These are phyloP conservation scores for Serrognathus titanus DNA, from an alignment of 2,888 invertebrate genomes.

Conservation along the genomic window DNA sequence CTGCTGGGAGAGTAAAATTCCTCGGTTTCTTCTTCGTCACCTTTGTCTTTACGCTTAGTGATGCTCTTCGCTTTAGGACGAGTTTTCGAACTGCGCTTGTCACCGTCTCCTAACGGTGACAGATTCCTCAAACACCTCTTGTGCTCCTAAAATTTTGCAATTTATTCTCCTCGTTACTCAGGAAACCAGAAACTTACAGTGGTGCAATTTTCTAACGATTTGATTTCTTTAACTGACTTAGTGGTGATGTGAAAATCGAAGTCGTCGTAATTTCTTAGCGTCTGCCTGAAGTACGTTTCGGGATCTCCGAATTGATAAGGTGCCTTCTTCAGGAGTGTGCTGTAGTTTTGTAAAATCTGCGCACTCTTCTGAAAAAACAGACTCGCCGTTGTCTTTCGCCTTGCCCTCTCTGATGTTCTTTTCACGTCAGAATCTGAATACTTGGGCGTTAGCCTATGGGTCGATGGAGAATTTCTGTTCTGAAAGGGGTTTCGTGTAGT, in stretches of 20 bases:
- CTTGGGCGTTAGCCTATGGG: conserved; percentile 16
- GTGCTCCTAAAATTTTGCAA: background rate
- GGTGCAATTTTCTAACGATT: conserved; percentile 9
- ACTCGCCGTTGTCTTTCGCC: conserved; percentile 13
- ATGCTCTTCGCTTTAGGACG: conserved; percentile 12
- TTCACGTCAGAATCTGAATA: conserved; percentile 17
- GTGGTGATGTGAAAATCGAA: conserved; percentile 30
- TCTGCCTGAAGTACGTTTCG: conserved; percentile 39
- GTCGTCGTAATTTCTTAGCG: conserved; percentile 40
- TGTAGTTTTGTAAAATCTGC: conserved; percentile 27
- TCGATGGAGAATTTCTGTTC: conserved; percentile 21
- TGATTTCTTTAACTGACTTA: conserved; percentile 5
- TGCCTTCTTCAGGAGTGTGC: conserved; percentile 24
- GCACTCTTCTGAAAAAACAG: conserved; percentile 28
- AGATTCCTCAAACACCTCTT: background rate
- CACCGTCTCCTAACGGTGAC: background rate
- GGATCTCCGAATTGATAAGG: conserved; percentile 37
- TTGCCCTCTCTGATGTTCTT: conserved; percentile 5
- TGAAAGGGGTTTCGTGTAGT: conserved; percentile 18
- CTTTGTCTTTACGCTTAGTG: conserved; percentile 5
- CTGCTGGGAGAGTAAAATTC: conserved; percentile 33
- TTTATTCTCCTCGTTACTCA: background rate
- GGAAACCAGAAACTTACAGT: conserved; percentile 3
- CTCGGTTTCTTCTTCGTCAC: conserved; percentile 26
- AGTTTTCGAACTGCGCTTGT: background rate